These are phyloP conservation scores for Bergia puertoricense DNA, from an alignment of 92 coral and sea anemone genomes.

Conservation along the genomic window DNA sequence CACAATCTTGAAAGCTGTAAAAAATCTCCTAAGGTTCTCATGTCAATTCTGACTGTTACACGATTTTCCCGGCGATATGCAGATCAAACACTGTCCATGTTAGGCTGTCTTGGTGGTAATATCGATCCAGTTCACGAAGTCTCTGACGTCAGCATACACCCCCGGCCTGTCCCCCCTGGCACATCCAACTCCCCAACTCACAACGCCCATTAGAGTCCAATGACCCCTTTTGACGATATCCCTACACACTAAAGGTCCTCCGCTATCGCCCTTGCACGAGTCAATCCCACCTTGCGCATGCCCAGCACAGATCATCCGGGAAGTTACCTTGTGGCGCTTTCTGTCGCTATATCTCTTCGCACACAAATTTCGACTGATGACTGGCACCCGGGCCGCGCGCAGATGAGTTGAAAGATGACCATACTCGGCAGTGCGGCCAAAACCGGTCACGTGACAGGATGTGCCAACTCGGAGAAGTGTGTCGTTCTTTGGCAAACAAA, in stretches of 20 bases:
- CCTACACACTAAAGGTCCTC: conserved; percentile 57
- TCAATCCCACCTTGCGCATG: conserved; percentile 58
- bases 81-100: background rate
- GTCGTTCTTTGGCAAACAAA: conserved; percentile 49
- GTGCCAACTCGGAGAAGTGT: conserved; percentile 41
- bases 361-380: conserved; percentile 23
- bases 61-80: too few species aligned
- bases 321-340: conserved; percentile 26
- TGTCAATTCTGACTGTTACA: too few species aligned
- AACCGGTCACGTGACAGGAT: conserved; percentile 55
- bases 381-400: conserved; percentile 44
- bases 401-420: conserved; percentile 27
- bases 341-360: conserved; percentile 16
- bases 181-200: conserved; percentile 62
- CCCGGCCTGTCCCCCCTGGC: conserved; percentile 57
- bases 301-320: conserved; percentile 61
- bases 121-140: conserved; percentile 50
- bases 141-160: conserved; percentile 54
- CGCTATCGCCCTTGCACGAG: conserved; percentile 60
- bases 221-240: conserved; percentile 14
- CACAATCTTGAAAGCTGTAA: too few species aligned
- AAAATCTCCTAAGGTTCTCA: too few species aligned
- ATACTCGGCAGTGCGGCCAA: conserved; percentile 41
- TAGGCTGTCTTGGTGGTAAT: background rate
- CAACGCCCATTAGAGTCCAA: conserved; percentile 55